phyloP scores from a whole-genome alignment of 2,113 vertebrate genomes.

The Siphamia tubifer region DNA sequence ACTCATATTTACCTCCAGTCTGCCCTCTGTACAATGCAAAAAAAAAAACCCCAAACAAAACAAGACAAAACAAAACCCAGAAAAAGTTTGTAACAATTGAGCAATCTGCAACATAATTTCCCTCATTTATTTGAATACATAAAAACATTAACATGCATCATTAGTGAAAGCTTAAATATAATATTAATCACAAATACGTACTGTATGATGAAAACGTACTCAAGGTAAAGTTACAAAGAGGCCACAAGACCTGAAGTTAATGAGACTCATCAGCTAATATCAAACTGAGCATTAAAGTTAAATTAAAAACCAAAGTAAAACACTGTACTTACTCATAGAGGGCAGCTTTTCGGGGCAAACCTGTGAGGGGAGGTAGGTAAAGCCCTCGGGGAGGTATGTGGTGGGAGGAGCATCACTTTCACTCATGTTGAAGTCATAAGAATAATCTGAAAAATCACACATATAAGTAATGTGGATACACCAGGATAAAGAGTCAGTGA shows the following conservation, averaged over 20 bases:
- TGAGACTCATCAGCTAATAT: neutral
- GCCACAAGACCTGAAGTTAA: neutral
- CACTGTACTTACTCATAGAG: slow-evolving; percentile 92
- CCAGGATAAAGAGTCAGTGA: neutral
- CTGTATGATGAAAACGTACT: neutral
- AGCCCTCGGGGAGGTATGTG: slow-evolving; percentile 91
- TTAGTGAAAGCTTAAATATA: slow-evolving; percentile 9
- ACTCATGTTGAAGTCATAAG: slow-evolving; percentile 91
- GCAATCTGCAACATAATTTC: neutral
- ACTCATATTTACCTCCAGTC: slow-evolving; percentile 91
- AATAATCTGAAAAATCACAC: slow-evolving; percentile 83
- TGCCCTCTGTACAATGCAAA: slow-evolving; percentile 82
- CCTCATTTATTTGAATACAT: neutral
- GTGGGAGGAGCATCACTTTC: slow-evolving; percentile 88
- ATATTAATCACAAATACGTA: neutral
- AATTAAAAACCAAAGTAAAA: neutral
- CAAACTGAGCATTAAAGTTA: neutral
- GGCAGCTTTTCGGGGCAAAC: slow-evolving; percentile 91
- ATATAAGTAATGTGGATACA: neutral
- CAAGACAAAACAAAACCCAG: too few relatives aligned
- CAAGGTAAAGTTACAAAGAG: neutral
- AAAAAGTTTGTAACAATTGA: neutral
- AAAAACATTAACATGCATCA: too few relatives aligned
- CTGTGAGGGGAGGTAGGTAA: slow-evolving; percentile 90
- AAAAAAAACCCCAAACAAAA: too few relatives aligned